Percentiles rank a stretch among this genome's conserved stretches.
These are phyloP conservation scores for Apis florea DNA, from an alignment of 1,140 invertebrate genomes.

Conservation along the genomic window DNA sequence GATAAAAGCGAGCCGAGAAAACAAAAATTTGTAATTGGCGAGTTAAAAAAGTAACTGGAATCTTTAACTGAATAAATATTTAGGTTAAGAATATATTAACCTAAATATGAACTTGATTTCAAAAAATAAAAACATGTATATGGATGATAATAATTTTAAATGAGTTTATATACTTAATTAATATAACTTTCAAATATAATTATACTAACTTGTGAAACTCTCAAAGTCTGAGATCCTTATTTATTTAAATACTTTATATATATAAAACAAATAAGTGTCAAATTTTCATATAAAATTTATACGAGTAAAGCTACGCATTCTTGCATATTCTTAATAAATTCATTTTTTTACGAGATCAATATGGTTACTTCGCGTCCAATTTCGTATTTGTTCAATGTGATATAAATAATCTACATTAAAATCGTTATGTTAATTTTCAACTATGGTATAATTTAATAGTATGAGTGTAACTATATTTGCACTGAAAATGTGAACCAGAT, in stretches of 20 bases:
- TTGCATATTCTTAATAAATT: background rate
- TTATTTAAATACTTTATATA: too few species aligned
- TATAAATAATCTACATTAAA: constrained; percentile 30
- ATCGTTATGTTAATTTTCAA: background rate
- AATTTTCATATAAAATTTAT: background rate
- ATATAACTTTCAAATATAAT: background rate
- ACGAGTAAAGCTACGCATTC: background rate
- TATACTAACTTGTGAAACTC: background rate
- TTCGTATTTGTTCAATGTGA: background rate
- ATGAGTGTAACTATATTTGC: background rate
- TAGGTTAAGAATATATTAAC: background rate
- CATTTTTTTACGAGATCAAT: background rate
- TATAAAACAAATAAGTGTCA: too few species aligned
- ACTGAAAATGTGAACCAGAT: constrained; percentile 15
- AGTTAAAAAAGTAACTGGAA: too few species aligned
- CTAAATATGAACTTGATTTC: background rate
- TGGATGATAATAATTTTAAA: too few species aligned
- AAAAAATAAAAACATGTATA: too few species aligned
- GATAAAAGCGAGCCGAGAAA: too few species aligned
- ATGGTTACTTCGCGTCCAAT: background rate
- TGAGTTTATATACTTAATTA: too few species aligned
- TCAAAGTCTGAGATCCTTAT: background rate
- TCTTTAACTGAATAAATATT: too few species aligned
- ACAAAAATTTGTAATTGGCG: too few species aligned
- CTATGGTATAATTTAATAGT: constrained; percentile 1